These are phyloP conservation scores for Uloborus plumipes DNA, from an alignment of 2,888 invertebrate species.

Conservation along the genomic window DNA sequence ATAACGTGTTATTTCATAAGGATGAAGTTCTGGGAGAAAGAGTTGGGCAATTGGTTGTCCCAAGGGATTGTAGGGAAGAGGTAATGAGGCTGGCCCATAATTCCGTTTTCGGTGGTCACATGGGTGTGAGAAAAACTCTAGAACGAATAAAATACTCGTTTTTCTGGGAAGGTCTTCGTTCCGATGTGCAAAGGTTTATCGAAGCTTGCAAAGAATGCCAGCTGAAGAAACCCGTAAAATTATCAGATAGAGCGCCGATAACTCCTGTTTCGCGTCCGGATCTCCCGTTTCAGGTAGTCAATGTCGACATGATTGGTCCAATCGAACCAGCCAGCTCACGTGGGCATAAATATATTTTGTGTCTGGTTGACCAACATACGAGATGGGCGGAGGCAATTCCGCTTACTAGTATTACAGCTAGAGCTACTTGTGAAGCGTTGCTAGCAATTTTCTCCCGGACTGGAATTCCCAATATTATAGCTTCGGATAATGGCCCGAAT, in stretches of 20 bases:
- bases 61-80: too few relatives aligned
- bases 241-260: neutral
- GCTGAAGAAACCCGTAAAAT: neutral
- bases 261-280: constrained; percentile 3
- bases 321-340: constrained; percentile 21
- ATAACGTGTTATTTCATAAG: neutral
- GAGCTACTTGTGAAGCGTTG: constrained; percentile 14
- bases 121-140: constrained; percentile 9
- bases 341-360: constrained; percentile 4
- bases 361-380: constrained; percentile 8
- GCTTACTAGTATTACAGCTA: constrained; percentile 9
- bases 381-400: constrained; percentile 22
- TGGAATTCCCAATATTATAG: constrained; percentile 2
- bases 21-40: neutral
- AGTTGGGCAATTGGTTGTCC: neutral
- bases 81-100: too few relatives aligned
- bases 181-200: constrained; percentile 6
- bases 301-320: constrained; percentile 11
- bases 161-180: neutral
- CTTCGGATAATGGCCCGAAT: constrained; percentile 18
- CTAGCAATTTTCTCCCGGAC: constrained; percentile 10
- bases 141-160: neutral
- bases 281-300: constrained; percentile 24
- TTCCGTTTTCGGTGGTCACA: neutral
- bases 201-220: constrained; percentile 12